Evolutionary conservation across 1,140 invertebrate species (phyloP), one percentile per base, ranked within the genome.

Genomic region (Tetramorium alpestre): DNA sequence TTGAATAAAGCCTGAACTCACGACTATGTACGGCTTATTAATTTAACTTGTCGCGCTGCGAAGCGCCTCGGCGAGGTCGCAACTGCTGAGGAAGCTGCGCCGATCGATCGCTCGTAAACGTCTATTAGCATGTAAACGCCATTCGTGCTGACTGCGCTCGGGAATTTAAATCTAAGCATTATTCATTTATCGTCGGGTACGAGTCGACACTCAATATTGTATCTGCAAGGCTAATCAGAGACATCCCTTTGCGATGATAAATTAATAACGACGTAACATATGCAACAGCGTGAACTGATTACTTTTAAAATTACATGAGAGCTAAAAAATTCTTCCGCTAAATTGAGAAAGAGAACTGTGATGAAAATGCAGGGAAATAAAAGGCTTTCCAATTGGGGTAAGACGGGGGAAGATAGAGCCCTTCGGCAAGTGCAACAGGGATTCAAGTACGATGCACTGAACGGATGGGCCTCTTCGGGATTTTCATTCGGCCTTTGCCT

Each of bases 11-110:
- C 51, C 38, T 2, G 41, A 33, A 41, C 51, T 73, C 67, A 49
- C 67, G 80, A 82, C 51, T 72, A 25, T 73, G 51, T 58, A 58
- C n/a, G 80, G 80, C 80, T 82, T 82, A 82, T 82, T 82, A 82
- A 82, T 82, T 82, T 73, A 82, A 82, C 67, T 82, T 82, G 80
- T 82, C 76, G 44, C 58, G 28, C 33, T 76, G 18, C 58, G 58
- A 49, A 47, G 16, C 22, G 8, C 49, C 64, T 81, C 8, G 64
- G 62, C 33, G 77, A 44, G 33, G 49, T 28, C 38, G 25, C 51
- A 82, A 58, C 67, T 82, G 41, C 80, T 73, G 41, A 82, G 67
- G 51, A 82, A 73, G 38, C 80, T 73, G 54, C 54, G 22, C 7
- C 80, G 80, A 82, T 82, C 80, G 80, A 82, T 82, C 51, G 51